These are phyloP conservation scores for Perca flavescens DNA, from an alignment of 2,113 vertebrate species.

Conservation along the genomic window DNA sequence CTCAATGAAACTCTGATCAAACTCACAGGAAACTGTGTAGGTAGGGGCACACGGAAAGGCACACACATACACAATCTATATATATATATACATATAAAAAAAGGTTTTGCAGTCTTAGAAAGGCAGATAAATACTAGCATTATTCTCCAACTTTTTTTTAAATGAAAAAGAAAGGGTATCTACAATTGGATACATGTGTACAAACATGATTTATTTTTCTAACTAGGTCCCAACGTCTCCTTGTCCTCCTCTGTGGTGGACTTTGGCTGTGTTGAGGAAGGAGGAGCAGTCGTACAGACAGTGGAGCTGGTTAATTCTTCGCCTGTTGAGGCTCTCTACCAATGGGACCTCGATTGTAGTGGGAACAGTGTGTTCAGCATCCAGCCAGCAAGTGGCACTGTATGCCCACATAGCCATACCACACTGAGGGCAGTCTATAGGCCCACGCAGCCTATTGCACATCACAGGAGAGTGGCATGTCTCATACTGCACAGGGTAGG, in stretches of 20 bases:
- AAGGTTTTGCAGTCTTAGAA: not conserved
- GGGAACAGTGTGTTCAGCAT: slow-evolving; percentile 91
- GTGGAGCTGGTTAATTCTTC: slow-evolving; percentile 89
- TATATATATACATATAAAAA: not conserved
- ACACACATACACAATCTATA: not conserved
- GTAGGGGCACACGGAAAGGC: slow-evolving; percentile 74
- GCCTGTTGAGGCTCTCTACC: slow-evolving; percentile 83
- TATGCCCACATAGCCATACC: slow-evolving; percentile 79
- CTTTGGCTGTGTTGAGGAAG: slow-evolving; percentile 87
- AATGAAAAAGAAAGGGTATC: not conserved
- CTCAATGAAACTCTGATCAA: slow-evolving; percentile 85
- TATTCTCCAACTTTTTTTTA: not conserved
- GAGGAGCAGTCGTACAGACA: slow-evolving; percentile 54
- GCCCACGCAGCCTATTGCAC: slow-evolving; percentile 86
- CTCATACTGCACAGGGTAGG: slow-evolving; percentile 92
- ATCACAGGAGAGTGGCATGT: slow-evolving; percentile 89
- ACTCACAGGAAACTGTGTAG: slow-evolving; percentile 88
- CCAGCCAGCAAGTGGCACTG: slow-evolving; percentile 83
- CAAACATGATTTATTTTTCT: not conserved
- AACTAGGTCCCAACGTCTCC: slow-evolving; percentile 87
- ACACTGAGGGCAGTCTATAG: slow-evolving; percentile 85
- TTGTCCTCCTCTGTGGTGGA: slow-evolving; percentile 84
- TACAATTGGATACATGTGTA: not conserved
- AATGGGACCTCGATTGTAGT: slow-evolving; percentile 88
- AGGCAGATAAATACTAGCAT: not conserved